Percentiles rank a stretch among this genome's conserved stretches.
Conservation (phyloP, 2,797 vertebrate species). For the Pseudochaenichthys georgianus region DNA sequence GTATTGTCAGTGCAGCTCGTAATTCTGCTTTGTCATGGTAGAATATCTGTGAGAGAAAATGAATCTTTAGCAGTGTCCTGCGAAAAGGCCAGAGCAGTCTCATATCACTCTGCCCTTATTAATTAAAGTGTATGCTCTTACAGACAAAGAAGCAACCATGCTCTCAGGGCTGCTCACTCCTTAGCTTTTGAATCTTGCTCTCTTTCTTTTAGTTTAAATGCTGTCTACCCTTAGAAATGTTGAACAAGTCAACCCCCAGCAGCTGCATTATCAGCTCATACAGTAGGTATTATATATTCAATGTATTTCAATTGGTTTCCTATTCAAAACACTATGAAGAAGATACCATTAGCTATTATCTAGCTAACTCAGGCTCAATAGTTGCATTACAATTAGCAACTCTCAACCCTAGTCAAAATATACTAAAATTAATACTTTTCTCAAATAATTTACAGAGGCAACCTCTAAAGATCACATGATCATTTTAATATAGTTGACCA, state of each 20-base stretch:
- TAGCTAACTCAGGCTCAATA: background rate
- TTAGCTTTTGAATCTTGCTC: constrained; percentile 42
- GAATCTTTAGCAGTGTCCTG: background rate
- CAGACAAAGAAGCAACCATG: constrained; percentile 8
- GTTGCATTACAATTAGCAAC: background rate
- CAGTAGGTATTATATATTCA: background rate
- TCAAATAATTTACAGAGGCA: background rate
- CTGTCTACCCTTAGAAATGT: constrained; percentile 26
- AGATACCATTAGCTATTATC: constrained; percentile 1
- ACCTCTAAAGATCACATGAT: background rate
- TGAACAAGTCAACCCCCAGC: background rate
- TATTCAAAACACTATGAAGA: background rate
- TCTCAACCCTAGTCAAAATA: background rate
- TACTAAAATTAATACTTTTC: too few species aligned
- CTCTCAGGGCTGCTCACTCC: background rate
- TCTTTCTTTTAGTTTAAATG: constrained; percentile 24
- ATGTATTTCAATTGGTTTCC: background rate
- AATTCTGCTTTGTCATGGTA: constrained; percentile 21
- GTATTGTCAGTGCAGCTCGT: background rate
- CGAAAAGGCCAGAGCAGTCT: background rate
- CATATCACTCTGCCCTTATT: constrained; percentile 6
- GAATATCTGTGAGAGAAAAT: background rate
- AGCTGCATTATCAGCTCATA: constrained; percentile 9
- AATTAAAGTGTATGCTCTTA: background rate
- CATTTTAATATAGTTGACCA: too few species aligned